Evolutionary conservation across 64 coral and sea anemone genomes (phyloP).

Genomic region (Porites australiensis): DNA sequence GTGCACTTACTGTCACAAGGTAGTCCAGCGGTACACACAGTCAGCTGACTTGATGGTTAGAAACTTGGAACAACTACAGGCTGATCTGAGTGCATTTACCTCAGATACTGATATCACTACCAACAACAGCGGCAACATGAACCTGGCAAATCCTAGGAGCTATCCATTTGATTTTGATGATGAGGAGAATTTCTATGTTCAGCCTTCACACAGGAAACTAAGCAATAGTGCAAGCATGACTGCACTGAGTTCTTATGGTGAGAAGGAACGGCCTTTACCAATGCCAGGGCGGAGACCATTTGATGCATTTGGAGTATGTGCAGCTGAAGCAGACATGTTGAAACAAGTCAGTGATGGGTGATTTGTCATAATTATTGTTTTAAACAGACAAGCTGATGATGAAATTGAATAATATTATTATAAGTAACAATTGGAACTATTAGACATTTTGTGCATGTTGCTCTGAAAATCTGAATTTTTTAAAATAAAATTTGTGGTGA

Average conservation of each 20-base stretch:
- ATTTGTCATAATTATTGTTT: background rate
- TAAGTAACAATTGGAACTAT: too few species aligned
- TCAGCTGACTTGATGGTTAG: slow-evolving; percentile 52
- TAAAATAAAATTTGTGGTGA: too few species aligned
- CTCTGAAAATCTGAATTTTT: too few species aligned
- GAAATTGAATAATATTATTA: too few species aligned
- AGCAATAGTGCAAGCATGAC: slow-evolving; percentile 14
- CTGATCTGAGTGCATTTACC: slow-evolving; percentile 69
- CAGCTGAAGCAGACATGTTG: slow-evolving; percentile 89
- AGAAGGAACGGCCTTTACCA: slow-evolving; percentile 37
- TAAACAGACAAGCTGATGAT: too few species aligned
- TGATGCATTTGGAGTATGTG: slow-evolving; percentile 98
- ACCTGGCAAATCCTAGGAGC: slow-evolving; percentile 24
- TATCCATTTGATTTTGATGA: slow-evolving; percentile 79
- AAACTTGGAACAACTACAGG: slow-evolving; percentile 89
- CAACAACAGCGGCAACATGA: background rate
- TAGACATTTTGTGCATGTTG: too few species aligned
- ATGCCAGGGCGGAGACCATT: slow-evolving; percentile 77
- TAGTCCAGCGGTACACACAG: slow-evolving; percentile 89
- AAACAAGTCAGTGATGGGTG: slow-evolving; percentile 81
- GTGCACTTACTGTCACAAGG: slow-evolving; percentile 94
- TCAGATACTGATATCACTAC: slow-evolving; percentile 67
- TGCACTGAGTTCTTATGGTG: slow-evolving; percentile 55
- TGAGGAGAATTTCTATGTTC: slow-evolving; percentile 69
- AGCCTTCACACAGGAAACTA: slow-evolving; percentile 24